Base-by-base conservation (phyloP, 2,113 vertebrate genomes). In the Oreochromis niloticus region DNA sequence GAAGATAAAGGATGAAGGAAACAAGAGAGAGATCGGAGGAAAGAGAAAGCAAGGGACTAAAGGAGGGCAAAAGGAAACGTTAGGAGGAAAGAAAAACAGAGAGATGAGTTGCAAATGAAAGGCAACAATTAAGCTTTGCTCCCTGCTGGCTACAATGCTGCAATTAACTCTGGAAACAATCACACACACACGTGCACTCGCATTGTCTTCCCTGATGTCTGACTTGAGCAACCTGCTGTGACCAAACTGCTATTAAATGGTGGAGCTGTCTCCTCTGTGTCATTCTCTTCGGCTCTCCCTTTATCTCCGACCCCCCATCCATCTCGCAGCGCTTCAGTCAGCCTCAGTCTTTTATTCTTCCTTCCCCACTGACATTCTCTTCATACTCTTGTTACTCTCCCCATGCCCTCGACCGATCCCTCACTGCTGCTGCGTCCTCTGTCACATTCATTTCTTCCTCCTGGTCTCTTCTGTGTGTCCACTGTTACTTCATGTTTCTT, bases 171-270 rank as follows among this genome's bases (percentile, higher is more conserved):
- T 17, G 50, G 39, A 88, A 80, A 90, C 46, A 66, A 24, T 48
- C 36, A 7, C 59, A 32, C 24, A 14, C 50, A 6, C 75, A 22
- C 10, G 5, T 16, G 7, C 52, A 34, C 43, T 66, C 27, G 32
- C 54, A 55, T 68, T 19, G 80, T 81, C 63, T 59, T 41, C 30
- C 48, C 3, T 32, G 7, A 32, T 36, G 80, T 80, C 63, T 85
- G 87, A 87, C 63, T 86, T 50, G 22, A 80, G 66, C 80, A 81
- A 85, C 90, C 73, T 83, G 63, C 84, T 80, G 86, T 41, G 54
- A 93, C 59, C 82, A 63, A 83, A 81, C 87, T 85, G 81, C 83
- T 85, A 59, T 91, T 89, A 85, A 87, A 82, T 16, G 48, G 14
- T 24, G 59, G 79, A 59, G 63, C 68, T 63, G 87, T 85, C 81